These are phyloP conservation scores for Volucella inflata DNA, from an alignment of 2,888 invertebrate species.

Conservation along the genomic window DNA sequence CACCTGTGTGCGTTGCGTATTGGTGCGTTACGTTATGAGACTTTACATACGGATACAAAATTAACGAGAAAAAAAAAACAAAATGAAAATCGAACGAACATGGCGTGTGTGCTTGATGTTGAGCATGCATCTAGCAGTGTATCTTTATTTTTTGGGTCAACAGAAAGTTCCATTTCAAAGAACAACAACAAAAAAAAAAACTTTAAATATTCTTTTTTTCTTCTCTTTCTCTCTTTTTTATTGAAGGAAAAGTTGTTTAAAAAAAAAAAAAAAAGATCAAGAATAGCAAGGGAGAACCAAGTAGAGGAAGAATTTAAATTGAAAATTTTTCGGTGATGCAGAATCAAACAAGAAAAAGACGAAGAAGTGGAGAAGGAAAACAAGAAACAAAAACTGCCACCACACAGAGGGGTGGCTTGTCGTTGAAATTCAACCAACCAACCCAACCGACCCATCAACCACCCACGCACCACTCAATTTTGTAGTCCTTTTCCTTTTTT, in stretches of 20 bases:
- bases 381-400: background rate
- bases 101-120: conserved; percentile 64
- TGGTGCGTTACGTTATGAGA: conserved; percentile 35
- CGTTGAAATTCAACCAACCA: conserved; percentile 40
- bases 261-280: background rate
- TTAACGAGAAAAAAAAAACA: conserved; percentile 36
- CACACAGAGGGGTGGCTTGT: conserved; percentile 25
- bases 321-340: conserved; percentile 44
- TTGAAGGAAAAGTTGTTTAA: conserved; percentile 49
- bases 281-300: background rate
- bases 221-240: conserved; percentile 22
- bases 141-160: conserved; percentile 63
- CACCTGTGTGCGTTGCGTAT: conserved; percentile 71
- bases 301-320: conserved; percentile 47
- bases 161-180: conserved; percentile 67
- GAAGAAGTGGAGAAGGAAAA: background rate
- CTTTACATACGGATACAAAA: conserved; percentile 46
- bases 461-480: conserved; percentile 65
- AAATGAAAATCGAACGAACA: conserved; percentile 54
- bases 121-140: conserved; percentile 61
- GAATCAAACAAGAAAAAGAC: conserved; percentile 28
- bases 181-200: too few relatives aligned
- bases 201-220: background rate
- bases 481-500: conserved; percentile 49
- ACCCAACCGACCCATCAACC: conserved; percentile 12